phyloP scores from a whole-genome alignment of 2,888 invertebrate species.

The Agrotis segetum region DNA sequence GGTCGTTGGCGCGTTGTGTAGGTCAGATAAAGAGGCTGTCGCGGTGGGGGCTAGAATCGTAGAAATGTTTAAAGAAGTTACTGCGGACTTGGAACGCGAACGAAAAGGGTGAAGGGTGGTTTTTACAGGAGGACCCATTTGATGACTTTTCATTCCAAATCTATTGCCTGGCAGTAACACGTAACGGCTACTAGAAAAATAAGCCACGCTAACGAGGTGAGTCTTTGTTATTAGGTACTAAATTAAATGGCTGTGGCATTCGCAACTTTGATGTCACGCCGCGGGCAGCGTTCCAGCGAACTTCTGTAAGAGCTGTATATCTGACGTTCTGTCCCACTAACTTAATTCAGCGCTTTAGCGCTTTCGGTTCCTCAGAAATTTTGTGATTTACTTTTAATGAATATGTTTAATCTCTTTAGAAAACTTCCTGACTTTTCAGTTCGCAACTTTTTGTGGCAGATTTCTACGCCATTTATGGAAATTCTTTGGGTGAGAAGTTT shows the following conservation, averaged over 20 bases:
- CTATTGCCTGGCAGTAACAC: background rate
- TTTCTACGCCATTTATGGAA: slow-evolving; percentile 32
- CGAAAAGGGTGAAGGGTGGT: too few relatives aligned
- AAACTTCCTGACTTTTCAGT: slow-evolving; percentile 30
- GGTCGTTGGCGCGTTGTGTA: too few relatives aligned
- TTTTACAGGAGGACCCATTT: too few relatives aligned
- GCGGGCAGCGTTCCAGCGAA: slow-evolving; percentile 72
- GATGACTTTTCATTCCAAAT: too few relatives aligned
- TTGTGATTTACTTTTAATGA: slow-evolving; percentile 54
- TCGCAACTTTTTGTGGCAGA: slow-evolving; percentile 17
- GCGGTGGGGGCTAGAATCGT: too few relatives aligned
- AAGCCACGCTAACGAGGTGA: background rate
- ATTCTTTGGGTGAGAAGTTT: slow-evolving; percentile 25
- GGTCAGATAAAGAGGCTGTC: too few relatives aligned
- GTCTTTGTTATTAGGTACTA: background rate
- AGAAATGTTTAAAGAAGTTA: too few relatives aligned
- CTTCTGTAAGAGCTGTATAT: slow-evolving; percentile 60
- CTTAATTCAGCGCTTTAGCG: slow-evolving; percentile 59
- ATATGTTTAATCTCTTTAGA: slow-evolving; percentile 20
- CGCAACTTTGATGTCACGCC: slow-evolving; percentile 34
- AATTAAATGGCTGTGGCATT: slow-evolving; percentile 55
- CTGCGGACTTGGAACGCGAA: too few relatives aligned
- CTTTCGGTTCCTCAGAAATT: slow-evolving; percentile 28
- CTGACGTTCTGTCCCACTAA: slow-evolving; percentile 31
- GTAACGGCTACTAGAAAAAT: background rate